Base-by-base conservation (phyloP, 2,797 vertebrate genomes). In the Crax fasciolata region DNA sequence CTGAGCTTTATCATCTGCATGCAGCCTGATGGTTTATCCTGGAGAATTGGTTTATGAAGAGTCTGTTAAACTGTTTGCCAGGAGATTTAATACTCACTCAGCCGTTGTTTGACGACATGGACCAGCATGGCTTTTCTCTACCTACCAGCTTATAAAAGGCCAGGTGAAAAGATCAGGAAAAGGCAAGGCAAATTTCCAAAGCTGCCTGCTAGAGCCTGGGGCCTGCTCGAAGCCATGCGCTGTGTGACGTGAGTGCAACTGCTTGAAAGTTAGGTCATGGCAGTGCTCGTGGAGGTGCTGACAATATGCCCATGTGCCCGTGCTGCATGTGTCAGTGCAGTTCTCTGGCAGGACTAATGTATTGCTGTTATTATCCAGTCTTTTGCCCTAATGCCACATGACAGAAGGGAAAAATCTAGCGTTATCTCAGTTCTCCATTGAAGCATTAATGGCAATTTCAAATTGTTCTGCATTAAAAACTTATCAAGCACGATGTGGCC, bases 1-100 rank as follows among this genome's bases (percentile, higher is more conserved):
- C 35, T 32, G 84, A 95, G 91, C 89, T 95, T 97, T 96, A 93
- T 93, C 88, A 87, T 76, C 80, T 84, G 79, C 77, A 89, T 92
- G 84, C 93, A 95, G 95, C 81, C 88, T 93, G 32, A 46, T 91
- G 86, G 75, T 83, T 97, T 88, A 68, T 78, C 32, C 72, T 76
- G 70, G 90, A 82, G 74, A 95, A 94, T 68, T 3, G 9, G 73
- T 87, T 93, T 59, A 78, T 71, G 89, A 84, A 39, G 85, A 84
- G 59, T 35, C 57, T 93, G 95, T 94, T 97, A 83, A 96, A 94
- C 89, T 87, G 62, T 67, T 96, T 87, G 87, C 80, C 66, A n/a
- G 76, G 58, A 61, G 39, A 43, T 91, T 93, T 87, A 93, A 82
- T 59, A 67, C 44, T 77, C 76, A 80, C 55, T 20, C 38, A 52